Conservation (phyloP, 2,888 invertebrate species). For the Aelia acuminata region DNA sequence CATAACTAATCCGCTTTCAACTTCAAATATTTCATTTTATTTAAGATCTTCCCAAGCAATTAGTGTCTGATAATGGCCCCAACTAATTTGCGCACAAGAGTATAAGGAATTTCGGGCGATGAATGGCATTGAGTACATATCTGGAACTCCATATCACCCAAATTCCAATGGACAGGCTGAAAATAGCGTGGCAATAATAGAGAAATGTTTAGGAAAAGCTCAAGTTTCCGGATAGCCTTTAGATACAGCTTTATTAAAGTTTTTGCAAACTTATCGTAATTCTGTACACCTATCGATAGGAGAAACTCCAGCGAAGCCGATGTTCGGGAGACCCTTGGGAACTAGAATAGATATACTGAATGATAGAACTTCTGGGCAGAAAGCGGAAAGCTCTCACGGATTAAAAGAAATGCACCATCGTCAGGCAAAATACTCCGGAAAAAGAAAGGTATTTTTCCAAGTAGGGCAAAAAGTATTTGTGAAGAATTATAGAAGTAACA, state of each 20-base stretch:
- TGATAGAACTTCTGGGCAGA: background rate
- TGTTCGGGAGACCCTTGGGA: background rate
- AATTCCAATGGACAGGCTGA: background rate
- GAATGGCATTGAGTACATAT: constrained; percentile 7
- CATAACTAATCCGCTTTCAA: too few species aligned
- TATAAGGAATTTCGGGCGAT: background rate
- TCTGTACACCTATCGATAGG: background rate
- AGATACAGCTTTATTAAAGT: background rate
- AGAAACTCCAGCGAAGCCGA: background rate
- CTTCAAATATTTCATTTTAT: too few species aligned
- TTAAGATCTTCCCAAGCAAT: background rate
- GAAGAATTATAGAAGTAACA: too few species aligned
- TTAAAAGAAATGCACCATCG: background rate
- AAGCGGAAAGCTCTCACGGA: background rate
- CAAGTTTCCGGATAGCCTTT: background rate
- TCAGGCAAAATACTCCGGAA: background rate
- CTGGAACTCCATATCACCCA: background rate
- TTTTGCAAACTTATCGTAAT: background rate
- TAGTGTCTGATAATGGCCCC: background rate
- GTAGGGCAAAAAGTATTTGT: too few species aligned
- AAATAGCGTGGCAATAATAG: background rate
- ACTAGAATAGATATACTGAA: constrained; percentile 9
- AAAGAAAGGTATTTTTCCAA: too few species aligned
- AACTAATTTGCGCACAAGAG: too few species aligned
- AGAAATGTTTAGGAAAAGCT: background rate